Evolutionary conservation across 2,113 vertebrate genomes (phyloP), one percentile per base, ranked within the genome.

Genomic region (Cebidichthys violaceus): DNA sequence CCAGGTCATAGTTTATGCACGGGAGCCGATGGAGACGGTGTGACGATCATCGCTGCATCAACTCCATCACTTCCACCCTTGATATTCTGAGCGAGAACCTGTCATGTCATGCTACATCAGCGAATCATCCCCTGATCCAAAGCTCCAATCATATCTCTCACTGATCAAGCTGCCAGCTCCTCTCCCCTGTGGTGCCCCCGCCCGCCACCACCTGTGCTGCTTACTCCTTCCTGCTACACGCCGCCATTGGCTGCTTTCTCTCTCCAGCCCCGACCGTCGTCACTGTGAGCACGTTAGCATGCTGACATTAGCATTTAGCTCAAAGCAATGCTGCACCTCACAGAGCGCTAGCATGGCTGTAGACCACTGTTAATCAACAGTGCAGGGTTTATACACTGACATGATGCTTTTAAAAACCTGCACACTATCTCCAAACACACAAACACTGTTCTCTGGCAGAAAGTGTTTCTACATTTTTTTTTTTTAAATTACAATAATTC

Each of bases 171-270:
- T 55, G 79, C 76, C 62, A 77, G 7, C 55, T 75, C 64, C 18
- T 71, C 74, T 24, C 22, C 65, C 54, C 70, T 4, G 15, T 24
- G 35, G 45, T 22, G 65, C 24, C 41, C 65, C 33, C 64, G 0
- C 64, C 31, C 64, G 0, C 8, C 15, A 50, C 54, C 66, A 50
- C 61, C 39, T 77, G 69, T 24, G 29, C 33, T 41, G 31, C 70
- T 43, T 29, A 33, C 52, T 71, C 47, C 70, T 68, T 85, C 77
- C 62, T 72, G 70, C 79, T 57, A 4, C 65, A 79, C 7, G 35
- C 60, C 75, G 74, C 64, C 69, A 27, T 39, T 84, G 70, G 64
- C 77, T 70, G 65, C 62, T 47, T 35, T 31, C 75, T 70, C 15
- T 6, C 59, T 72, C 27, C 70, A 71, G 41, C 66, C 18, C 29